Conservation (phyloP, 2,113 vertebrate species). For the Pithys albifrons region DNA sequence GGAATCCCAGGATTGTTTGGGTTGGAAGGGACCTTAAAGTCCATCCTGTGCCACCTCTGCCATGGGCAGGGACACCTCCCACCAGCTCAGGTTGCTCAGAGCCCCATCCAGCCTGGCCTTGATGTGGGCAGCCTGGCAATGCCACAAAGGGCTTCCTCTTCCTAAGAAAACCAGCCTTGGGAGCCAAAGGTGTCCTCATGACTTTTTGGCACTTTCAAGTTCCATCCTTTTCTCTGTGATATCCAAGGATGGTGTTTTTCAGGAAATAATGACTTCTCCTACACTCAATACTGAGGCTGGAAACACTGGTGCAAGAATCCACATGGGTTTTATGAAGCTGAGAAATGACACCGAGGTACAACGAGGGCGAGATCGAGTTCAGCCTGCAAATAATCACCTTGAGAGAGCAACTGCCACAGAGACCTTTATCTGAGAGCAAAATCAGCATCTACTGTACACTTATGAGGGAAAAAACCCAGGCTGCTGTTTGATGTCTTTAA, state of each 20-base stretch:
- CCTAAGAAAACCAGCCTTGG: background rate
- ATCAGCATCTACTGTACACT: slow-evolving; percentile 50
- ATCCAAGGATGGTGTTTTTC: background rate
- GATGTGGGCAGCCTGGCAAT: background rate
- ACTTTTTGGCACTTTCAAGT: background rate
- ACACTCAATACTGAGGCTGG: background rate
- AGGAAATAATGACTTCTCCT: background rate
- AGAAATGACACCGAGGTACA: background rate
- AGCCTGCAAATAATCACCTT: background rate
- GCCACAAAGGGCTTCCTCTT: background rate
- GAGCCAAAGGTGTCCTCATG: background rate
- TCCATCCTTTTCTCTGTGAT: background rate
- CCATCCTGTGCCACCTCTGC: background rate
- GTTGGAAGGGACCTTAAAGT: background rate
- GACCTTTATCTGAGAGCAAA: background rate
- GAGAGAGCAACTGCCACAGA: background rate
- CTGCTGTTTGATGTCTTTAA: slow-evolving; percentile 32
- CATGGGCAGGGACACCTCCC: background rate
- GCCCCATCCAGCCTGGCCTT: background rate
- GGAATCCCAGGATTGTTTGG: background rate
- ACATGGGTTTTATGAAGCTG: background rate
- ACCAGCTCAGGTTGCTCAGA: background rate
- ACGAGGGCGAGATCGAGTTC: background rate
- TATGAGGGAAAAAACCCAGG: background rate
- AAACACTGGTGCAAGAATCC: background rate